phyloP scores from a whole-genome alignment of 2,797 vertebrate species.

The Lepus oiostolus region DNA sequence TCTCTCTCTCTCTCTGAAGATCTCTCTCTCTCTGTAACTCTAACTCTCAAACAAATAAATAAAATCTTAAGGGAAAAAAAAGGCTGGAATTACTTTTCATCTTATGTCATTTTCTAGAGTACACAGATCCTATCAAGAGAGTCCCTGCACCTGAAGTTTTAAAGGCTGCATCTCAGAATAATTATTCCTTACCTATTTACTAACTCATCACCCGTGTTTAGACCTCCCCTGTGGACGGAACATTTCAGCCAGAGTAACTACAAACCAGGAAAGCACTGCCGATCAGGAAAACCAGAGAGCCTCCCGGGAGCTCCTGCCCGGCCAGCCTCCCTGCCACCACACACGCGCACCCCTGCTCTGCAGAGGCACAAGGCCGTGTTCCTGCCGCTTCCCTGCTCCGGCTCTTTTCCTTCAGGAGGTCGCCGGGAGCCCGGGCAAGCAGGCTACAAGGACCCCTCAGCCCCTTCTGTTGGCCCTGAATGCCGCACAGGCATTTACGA shows the following conservation, averaged over 20 bases:
- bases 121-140: background rate
- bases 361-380: background rate
- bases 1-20: too few species aligned
- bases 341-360: background rate
- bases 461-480: background rate
- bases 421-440: background rate
- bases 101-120: conserved; percentile 49
- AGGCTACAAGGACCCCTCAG: background rate
- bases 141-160: background rate
- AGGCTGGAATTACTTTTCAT: background rate
- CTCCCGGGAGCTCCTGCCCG: too few species aligned
- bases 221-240: background rate
- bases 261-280: background rate
- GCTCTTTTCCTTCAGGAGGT: background rate
- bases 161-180: background rate
- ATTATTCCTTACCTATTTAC: background rate
- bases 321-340: too few species aligned
- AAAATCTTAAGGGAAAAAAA: background rate
- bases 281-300: background rate
- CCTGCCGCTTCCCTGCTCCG: background rate
- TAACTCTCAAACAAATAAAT: too few species aligned
- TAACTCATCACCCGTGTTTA: background rate
- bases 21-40: too few species aligned
- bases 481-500: background rate
- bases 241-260: background rate